Evolutionary conservation across 2,797 vertebrate genomes (phyloP), one percentile per base, ranked within the genome.

Genomic region (Fistularia commersonii): DNA sequence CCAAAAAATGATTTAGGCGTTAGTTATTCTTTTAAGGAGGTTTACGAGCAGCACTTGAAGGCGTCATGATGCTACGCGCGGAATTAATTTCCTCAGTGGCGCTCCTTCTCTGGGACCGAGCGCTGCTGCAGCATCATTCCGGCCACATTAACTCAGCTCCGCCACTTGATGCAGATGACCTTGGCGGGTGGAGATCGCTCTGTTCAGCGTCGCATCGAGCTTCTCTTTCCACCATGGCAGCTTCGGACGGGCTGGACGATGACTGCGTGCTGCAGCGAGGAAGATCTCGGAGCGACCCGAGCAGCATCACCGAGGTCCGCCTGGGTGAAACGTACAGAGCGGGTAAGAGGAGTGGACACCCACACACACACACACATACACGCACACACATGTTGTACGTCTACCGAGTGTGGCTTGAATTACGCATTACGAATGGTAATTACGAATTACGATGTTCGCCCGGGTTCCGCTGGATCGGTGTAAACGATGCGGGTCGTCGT

Each of bases 211-310:
- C 32, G 23, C 47, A 1, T 49, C 35, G 60, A 39, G 62, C 42
- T 44, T 42, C 7, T 14, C 37, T 1, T 48, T 14, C 52, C 80
- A 74, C 62, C 88, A 97, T 98, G 95, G 94, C 94, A 83, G 89
- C 93, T 57, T 89, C 91, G 38, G 88, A 92, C 80, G 93, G 87
- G 79, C 75, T 80, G 66, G 90, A 90, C 11, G 91, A 92, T 55
- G 86, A 91, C 59, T 90, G 94, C 73, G 87, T 93, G 74, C 73
- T 90, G 86, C 92, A 92, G 82, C 85, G 96, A 81, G 94, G 91
- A 67, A 90, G 95, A 85, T 98, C 95, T 66, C 92, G 92, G 85
- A 98, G 96, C 85, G 94, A 98, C 92, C 96, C 96, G 76, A 97
- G 90, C 91, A 96, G 89, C 92, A 91, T 93, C 91, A 90, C 94